Percentiles rank a stretch among this genome's conserved stretches.
These are phyloP conservation scores for Erebia palarica DNA, from an alignment of 2,888 invertebrate genomes.

Conservation along the genomic window DNA sequence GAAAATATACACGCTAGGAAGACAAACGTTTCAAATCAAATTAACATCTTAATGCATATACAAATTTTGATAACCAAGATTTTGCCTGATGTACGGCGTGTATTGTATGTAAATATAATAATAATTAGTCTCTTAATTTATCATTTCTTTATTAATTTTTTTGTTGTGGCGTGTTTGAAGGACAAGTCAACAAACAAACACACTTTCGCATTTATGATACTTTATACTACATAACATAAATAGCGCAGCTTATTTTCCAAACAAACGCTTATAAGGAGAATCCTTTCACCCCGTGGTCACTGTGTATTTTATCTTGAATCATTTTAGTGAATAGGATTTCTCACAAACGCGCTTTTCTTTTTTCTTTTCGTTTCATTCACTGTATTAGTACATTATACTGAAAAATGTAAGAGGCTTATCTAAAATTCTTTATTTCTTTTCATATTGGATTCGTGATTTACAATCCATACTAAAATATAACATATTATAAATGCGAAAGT, in stretches of 20 bases:
- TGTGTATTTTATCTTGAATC: conserved; percentile 16
- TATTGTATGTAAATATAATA: no score
- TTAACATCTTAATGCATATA: no score
- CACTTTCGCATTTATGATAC: no score
- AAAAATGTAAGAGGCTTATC: conserved; percentile 33
- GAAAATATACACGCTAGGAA: no score
- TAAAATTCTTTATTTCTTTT: conserved; percentile 19
- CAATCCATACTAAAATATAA: background rate
- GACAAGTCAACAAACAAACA: no score
- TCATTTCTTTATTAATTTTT: no score
- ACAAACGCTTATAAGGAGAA: conserved; percentile 12
- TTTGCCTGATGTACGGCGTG: no score
- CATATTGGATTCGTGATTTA: conserved; percentile 8
- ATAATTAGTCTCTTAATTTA: no score
- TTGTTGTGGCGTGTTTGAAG: no score
- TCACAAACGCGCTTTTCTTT: conserved; percentile 8
- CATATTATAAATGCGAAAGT: no score
- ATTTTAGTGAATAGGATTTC: conserved; percentile 27
- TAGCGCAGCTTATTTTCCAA: conserved; percentile 10
- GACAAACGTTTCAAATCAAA: no score
- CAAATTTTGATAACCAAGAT: no score
- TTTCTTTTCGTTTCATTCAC: conserved; percentile 20
- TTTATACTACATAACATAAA: background rate
- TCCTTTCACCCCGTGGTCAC: conserved; percentile 15
- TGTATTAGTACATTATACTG: conserved; percentile 11